Conservation (phyloP, 2,113 vertebrate species). For the Ochotona curzoniae region DNA sequence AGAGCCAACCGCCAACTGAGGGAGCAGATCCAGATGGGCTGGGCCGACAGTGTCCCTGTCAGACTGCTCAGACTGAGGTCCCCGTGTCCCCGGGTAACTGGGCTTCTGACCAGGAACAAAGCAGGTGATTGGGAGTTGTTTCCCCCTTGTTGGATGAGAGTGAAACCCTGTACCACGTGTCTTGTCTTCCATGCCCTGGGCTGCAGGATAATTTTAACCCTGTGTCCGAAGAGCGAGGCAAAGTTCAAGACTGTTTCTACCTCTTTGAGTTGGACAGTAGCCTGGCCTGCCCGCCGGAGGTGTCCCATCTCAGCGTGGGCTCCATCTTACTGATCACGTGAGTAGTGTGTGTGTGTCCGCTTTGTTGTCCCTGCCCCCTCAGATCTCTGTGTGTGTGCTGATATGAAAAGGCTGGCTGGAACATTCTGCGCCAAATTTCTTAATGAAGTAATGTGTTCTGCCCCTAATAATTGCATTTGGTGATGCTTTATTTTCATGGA, state of each 20-base stretch:
- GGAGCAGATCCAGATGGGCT: too few species aligned
- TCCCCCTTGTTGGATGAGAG: not conserved
- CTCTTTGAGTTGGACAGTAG: constrained; percentile 95
- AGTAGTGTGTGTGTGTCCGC: too few species aligned
- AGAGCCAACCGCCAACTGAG: too few species aligned
- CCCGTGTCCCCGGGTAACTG: not conserved
- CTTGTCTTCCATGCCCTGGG: not conserved
- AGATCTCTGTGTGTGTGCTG: constrained; percentile 12
- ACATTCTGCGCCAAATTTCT: not conserved
- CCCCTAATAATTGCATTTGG: constrained; percentile 1
- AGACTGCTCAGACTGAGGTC: not conserved
- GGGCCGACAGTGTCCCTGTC: not conserved
- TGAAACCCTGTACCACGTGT: not conserved
- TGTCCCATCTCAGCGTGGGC: constrained; percentile 91
- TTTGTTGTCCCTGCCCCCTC: not conserved
- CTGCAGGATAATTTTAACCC: constrained; percentile 88
- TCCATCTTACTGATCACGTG: constrained; percentile 95
- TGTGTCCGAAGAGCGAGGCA: constrained; percentile 89
- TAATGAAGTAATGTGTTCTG: too few species aligned
- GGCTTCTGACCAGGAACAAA: not conserved
- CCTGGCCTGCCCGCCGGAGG: constrained; percentile 89
- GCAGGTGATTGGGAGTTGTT: not conserved
- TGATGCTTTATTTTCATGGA: not conserved
- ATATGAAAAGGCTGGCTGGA: not conserved
- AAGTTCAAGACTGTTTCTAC: constrained; percentile 92